Evolutionary conservation across 2,113 vertebrate species (phyloP).

Genomic region (Podiceps cristatus): DNA sequence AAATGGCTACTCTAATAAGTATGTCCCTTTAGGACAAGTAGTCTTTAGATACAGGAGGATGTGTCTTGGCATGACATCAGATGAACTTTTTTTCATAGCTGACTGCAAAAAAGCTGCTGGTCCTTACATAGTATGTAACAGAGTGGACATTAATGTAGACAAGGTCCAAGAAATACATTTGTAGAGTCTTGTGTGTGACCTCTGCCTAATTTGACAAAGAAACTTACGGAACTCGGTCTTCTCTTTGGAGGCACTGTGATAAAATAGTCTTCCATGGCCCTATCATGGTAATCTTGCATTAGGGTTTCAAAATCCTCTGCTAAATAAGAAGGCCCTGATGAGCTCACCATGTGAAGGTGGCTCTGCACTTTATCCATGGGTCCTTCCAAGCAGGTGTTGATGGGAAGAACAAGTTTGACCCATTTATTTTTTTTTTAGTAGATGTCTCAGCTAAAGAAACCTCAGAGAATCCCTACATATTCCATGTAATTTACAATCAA

Average conservation of each 20-base stretch:
- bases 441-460: not conserved
- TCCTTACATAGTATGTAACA: not conserved
- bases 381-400: not conserved
- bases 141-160: not conserved
- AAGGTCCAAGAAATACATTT: not conserved
- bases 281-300: accelerated
- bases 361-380: not conserved
- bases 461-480: not conserved
- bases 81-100: not conserved
- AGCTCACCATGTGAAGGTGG: not conserved
- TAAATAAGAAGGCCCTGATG: not conserved
- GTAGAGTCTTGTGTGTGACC: not conserved
- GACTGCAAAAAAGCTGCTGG: not conserved
- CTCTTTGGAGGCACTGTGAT: accelerated
- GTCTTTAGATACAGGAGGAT: not conserved
- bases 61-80: accelerated
- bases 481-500: not conserved
- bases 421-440: not conserved
- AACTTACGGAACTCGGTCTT: not conserved
- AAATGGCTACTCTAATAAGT: not conserved
- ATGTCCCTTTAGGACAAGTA: not conserved
- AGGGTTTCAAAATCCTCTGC: not conserved
- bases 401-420: not conserved
- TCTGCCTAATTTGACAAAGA: not conserved
- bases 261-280: not conserved